These are phyloP conservation scores for Adelges cooleyi DNA, from an alignment of 1,140 invertebrate genomes.

Conservation along the genomic window DNA sequence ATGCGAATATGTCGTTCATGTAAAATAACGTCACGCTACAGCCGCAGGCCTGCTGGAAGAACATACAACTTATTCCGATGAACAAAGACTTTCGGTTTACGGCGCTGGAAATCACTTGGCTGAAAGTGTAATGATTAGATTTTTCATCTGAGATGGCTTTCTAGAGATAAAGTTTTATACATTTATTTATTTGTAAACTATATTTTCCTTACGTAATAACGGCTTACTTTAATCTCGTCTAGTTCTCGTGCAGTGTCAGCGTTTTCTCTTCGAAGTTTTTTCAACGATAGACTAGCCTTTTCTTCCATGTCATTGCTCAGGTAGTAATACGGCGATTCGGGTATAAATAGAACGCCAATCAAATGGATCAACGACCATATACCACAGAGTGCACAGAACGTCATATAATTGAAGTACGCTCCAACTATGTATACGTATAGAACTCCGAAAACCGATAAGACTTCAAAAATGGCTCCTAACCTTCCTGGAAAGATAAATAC, in stretches of 20 bases:
- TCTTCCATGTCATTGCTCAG: slow-evolving; percentile 40
- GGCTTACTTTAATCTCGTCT: background rate
- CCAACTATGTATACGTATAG: slow-evolving; percentile 63
- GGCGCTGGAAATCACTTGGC: slow-evolving; percentile 35
- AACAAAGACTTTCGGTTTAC: background rate
- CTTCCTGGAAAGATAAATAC: slow-evolving; percentile 44
- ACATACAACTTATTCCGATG: slow-evolving; percentile 34
- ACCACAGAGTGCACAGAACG: slow-evolving; percentile 53
- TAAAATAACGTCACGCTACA: slow-evolving; percentile 80
- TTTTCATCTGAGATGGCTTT: too few species aligned
- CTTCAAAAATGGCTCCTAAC: slow-evolving; percentile 69
- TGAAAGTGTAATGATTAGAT: background rate
- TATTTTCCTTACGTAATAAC: too few species aligned
- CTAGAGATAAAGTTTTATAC: too few species aligned
- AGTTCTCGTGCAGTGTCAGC: background rate
- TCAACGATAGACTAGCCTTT: background rate
- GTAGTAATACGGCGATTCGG: slow-evolving; percentile 68
- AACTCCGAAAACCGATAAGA: slow-evolving; percentile 69
- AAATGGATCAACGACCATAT: slow-evolving; percentile 54
- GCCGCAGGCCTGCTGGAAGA: slow-evolving; percentile 73
- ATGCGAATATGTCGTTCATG: slow-evolving; percentile 55
- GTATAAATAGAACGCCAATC: slow-evolving; percentile 56
- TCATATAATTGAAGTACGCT: slow-evolving; percentile 48
- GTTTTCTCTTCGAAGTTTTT: background rate
- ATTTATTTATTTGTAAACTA: too few species aligned